A percentile compares a stretch with the other conserved stretches of the same genome.
These are phyloP conservation scores for Halcyon badia DNA, from an alignment of 2,797 vertebrate genomes.

Conservation along the genomic window DNA sequence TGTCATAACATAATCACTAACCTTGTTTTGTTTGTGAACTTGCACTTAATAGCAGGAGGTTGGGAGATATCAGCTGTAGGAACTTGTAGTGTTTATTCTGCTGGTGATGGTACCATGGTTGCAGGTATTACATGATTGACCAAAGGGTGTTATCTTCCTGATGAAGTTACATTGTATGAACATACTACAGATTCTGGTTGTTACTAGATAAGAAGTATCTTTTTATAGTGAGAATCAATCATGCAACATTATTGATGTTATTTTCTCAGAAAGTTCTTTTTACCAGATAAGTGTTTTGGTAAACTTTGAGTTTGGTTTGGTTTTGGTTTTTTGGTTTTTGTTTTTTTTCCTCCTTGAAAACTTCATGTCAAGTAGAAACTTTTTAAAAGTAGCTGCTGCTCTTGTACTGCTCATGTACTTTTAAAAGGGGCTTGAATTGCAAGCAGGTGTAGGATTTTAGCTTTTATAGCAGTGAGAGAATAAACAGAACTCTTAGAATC, in stretches of 20 bases:
- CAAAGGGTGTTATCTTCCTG: not conserved
- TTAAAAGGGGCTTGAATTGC: not conserved
- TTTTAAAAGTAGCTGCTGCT: not conserved
- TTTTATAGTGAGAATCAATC: not conserved
- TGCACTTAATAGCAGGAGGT: not conserved
- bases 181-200: not conserved
- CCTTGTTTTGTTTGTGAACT: not conserved
- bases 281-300: not conserved
- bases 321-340: not conserved
- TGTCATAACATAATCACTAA: not conserved
- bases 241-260: not conserved
- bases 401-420: not conserved
- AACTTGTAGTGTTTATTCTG: not conserved
- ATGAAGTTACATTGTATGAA: not conserved
- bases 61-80: not conserved
- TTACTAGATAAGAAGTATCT: not conserved
- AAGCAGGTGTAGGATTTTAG: not conserved
- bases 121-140: not conserved
- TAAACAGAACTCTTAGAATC: not conserved
- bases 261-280: not conserved
- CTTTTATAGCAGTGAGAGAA: not conserved
- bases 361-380: not conserved
- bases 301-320: not conserved
- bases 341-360: not conserved
- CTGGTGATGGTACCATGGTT: not conserved